Base-by-base conservation (phyloP, 2,888 invertebrate species). In the Papilio gigon region DNA sequence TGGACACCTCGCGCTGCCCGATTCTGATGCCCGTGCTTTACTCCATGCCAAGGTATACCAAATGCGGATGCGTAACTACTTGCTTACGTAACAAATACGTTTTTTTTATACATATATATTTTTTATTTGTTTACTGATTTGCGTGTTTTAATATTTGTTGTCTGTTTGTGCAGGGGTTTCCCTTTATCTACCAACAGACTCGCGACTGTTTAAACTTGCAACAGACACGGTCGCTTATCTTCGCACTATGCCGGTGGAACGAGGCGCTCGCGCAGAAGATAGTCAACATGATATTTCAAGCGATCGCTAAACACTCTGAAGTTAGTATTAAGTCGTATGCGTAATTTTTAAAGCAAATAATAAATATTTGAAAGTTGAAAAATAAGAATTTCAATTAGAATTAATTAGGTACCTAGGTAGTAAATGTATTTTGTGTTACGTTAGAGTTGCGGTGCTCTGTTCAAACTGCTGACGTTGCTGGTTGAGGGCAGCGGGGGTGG, bases 151-250 rank as follows among this genome's bases (percentile, higher is more conserved):
- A 53, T 69, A 22, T 62, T 14, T 20, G 44, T 70, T 70, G 42
- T 73, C 69, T 73, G 71, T 77, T 88, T 87, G 17, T n/a, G 27
- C 86, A 96, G 95, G 97, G 97, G 14, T 98, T 98, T 85, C 97
- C 98, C 35, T 98, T 98, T 88, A 90, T 98, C 72, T 97, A 97
- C 86, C 98, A 98, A 88, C 98, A 98, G 93, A 98, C 98, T 64
- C 95, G 97, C 75, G 98, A 98, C 88, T 96, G 96, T 78, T 96
- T 98, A 72, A 98, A 98, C 90, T 93, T 98, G 50, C 95, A 97
- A 81, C 98, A 98, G 89, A 98, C 98, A 4, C 94, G 97, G 73
- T 97, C 98, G 85, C 93, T 98, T 69, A 97, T 98, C 75, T 97
- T 97, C 88, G 97, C 97, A 17, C 92, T 98, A 47, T 97, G 97